Percentiles rank a stretch among this genome's conserved stretches.
Conservation (phyloP, 2,797 vertebrate species). For the Enteromius afrohamiltoni region DNA sequence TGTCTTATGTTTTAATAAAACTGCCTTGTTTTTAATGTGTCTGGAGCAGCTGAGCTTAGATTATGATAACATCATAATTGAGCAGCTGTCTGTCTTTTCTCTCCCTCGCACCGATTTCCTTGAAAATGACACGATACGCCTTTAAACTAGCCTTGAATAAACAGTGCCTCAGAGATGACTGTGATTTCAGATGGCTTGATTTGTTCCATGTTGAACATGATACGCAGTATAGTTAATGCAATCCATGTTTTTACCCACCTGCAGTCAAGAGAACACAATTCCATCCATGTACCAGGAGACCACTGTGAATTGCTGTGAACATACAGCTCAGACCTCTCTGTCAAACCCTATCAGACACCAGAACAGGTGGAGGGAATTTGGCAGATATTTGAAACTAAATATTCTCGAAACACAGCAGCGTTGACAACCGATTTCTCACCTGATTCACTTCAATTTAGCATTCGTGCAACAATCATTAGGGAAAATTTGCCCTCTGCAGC, state of each 20-base stretch:
- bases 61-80: conserved; percentile 28
- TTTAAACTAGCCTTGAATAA: conserved; percentile 15
- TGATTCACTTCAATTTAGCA: conserved; percentile 19
- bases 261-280: conserved; percentile 14
- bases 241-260: conserved; percentile 30
- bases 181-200: not conserved
- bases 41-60: conserved; percentile 28
- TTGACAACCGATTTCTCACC: conserved; percentile 17
- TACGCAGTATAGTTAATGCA: conserved; percentile 4
- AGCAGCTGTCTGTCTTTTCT: conserved; percentile 10
- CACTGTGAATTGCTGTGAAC: not conserved
- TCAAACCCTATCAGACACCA: conserved; percentile 20
- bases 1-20: too few relatives aligned
- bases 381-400: not conserved
- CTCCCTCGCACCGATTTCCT: not conserved
- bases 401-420: not conserved
- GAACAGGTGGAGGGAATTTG: not conserved
- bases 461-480: not conserved
- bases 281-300: not conserved
- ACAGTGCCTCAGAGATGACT: conserved; percentile 1
- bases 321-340: not conserved
- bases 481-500: not conserved
- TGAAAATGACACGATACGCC: not conserved
- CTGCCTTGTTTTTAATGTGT: conserved; percentile 22
- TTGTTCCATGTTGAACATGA: conserved; percentile 14